phyloP scores from a whole-genome alignment of 2,797 vertebrate species.

The Phalloptychus januarius region DNA sequence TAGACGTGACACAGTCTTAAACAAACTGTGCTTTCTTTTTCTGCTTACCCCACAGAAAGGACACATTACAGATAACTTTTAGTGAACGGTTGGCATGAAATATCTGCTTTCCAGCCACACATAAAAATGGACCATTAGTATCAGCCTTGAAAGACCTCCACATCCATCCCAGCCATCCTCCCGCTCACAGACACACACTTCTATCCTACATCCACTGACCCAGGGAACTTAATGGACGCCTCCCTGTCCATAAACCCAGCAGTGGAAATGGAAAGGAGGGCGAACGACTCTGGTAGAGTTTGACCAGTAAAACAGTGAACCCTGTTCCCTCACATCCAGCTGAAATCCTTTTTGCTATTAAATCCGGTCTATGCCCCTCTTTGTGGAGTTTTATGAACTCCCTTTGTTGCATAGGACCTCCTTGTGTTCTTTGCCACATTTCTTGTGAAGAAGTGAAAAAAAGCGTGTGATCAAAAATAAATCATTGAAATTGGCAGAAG shows the following conservation, averaged over 20 bases:
- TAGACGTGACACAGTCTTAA: neutral
- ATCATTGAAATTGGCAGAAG: neutral
- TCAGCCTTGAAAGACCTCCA: conserved; percentile 43
- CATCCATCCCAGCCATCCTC: conserved; percentile 24
- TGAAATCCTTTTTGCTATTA: conserved; percentile 59
- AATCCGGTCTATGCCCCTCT: conserved; percentile 31
- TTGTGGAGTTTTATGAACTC: conserved; percentile 58
- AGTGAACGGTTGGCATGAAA: conserved; percentile 16
- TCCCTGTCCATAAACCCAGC: conserved; percentile 62
- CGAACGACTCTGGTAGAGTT: conserved; percentile 38
- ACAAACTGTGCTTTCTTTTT: neutral
- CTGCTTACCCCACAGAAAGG: neutral
- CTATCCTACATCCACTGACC: conserved; percentile 42
- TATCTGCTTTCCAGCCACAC: conserved; percentile 18
- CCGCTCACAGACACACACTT: conserved; percentile 16
- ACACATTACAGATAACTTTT: neutral
- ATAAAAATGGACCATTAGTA: conserved; percentile 29
- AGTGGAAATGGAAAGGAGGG: conserved; percentile 48
- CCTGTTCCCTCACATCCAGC: conserved; percentile 59
- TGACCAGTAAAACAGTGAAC: conserved; percentile 61
- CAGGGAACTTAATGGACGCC: conserved; percentile 65
- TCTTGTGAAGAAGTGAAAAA: neutral
- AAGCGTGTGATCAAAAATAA: neutral
- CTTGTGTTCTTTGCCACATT: conserved; percentile 37
- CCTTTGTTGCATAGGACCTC: conserved; percentile 51